Conservation (phyloP, 37 sponge, comb jelly and placozoan genomes). For the Theonella swinhoei region DNA sequence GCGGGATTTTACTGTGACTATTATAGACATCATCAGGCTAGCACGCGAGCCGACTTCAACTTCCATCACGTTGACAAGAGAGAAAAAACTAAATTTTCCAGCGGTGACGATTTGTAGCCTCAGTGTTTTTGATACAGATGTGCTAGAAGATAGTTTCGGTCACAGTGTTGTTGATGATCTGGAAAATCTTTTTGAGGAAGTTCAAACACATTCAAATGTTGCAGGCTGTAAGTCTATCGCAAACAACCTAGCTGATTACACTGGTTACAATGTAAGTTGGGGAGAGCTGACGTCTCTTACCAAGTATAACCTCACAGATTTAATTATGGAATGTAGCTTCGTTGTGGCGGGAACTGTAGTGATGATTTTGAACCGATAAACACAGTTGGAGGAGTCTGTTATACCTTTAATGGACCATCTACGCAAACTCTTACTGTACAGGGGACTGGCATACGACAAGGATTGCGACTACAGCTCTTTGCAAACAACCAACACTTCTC, state of each 20-base stretch:
- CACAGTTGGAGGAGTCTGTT: constrained; percentile 15
- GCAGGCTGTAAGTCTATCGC: too few relatives aligned
- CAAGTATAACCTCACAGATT: too few relatives aligned
- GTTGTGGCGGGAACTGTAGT: neutral
- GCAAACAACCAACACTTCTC: neutral
- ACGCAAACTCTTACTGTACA: neutral
- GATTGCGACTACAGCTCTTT: constrained; percentile 4
- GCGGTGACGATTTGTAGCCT: constrained; percentile 16
- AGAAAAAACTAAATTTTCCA: neutral
- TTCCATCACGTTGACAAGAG: constrained; percentile 2
- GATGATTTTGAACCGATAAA: neutral
- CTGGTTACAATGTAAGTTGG: too few relatives aligned
- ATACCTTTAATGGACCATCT: constrained; percentile 12
- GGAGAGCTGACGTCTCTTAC: too few relatives aligned
- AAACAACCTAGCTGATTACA: too few relatives aligned
- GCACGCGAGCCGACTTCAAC: constrained; percentile 13
- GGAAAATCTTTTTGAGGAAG: too few relatives aligned
- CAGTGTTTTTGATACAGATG: neutral
- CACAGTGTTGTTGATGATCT: too few relatives aligned
- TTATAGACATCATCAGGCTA: neutral
- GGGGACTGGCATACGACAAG: neutral
- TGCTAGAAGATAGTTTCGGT: too few relatives aligned
- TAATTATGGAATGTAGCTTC: too few relatives aligned
- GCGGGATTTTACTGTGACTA: constrained; percentile 9
- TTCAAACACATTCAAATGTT: too few relatives aligned